These are phyloP conservation scores for Dallia pectoralis DNA, from an alignment of 2,797 vertebrate genomes.

Conservation along the genomic window DNA sequence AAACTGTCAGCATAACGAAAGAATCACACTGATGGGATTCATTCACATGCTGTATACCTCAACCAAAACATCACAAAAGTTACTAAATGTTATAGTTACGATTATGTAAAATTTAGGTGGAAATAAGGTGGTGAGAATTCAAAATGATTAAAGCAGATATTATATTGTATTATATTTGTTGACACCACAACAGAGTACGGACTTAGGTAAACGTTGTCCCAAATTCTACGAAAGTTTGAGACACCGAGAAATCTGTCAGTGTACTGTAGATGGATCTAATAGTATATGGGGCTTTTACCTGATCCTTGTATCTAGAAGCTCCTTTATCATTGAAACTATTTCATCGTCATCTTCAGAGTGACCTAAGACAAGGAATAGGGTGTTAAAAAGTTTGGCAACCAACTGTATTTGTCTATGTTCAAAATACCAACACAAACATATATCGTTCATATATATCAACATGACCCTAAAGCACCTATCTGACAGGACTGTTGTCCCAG, in stretches of 20 bases:
- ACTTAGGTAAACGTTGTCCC: no score
- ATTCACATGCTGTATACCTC: neutral
- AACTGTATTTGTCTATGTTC: neutral
- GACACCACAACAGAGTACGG: no score
- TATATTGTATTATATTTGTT: no score
- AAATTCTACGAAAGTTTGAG: no score
- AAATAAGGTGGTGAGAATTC: no score
- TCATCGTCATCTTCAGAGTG: constrained; percentile 79
- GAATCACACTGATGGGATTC: neutral
- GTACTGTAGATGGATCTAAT: neutral
- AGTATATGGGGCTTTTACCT: constrained; percentile 61
- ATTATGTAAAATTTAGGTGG: neutral
- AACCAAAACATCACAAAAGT: neutral
- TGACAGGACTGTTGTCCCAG: neutral
- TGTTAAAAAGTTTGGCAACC: neutral
- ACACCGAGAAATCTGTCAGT: no score
- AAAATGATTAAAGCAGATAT: no score
- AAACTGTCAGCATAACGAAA: neutral
- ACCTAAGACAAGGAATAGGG: constrained; percentile 50
- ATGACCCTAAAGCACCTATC: neutral
- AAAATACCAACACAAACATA: neutral
- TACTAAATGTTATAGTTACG: neutral
- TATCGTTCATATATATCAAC: neutral
- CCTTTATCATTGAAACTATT: constrained; percentile 80
- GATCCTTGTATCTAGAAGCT: constrained; percentile 81